A percentile compares a stretch with the other conserved stretches of the same genome.
Evolutionary conservation across 2,113 vertebrate genomes (phyloP).

Genomic region (Patagioenas fasciata): DNA sequence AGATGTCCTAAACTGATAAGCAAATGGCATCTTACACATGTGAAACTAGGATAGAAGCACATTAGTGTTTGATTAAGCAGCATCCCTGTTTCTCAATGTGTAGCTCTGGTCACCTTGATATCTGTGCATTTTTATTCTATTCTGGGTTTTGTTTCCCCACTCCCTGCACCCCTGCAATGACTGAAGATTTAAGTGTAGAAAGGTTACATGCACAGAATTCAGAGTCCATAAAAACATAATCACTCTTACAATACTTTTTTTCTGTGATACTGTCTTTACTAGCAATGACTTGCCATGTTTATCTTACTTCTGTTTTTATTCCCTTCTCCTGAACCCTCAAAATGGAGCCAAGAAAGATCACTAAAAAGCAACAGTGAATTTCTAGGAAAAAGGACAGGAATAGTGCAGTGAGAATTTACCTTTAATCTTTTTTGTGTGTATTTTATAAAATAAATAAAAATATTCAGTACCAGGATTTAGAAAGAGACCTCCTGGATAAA

Average conservation of each 20-base stretch:
- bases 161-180: not conserved
- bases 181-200: not conserved
- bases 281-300: not conserved
- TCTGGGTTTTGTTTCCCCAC: not conserved
- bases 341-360: not conserved
- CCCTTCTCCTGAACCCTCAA: not conserved
- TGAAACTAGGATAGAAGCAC: not conserved
- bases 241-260: not conserved
- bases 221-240: not conserved
- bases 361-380: not conserved
- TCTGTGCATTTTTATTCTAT: not conserved
- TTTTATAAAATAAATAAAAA: not conserved
- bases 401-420: not conserved
- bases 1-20: not conserved
- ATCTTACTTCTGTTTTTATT: not conserved
- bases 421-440: not conserved
- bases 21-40: not conserved
- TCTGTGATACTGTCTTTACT: not conserved
- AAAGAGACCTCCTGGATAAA: not conserved
- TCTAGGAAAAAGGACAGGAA: not conserved
- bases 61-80: not conserved
- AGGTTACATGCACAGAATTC: not conserved
- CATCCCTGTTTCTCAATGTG: not conserved
- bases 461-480: not conserved
- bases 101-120: not conserved